phyloP scores from a whole-genome alignment of 2,888 invertebrate genomes.

The Dolomedes plantarius region DNA sequence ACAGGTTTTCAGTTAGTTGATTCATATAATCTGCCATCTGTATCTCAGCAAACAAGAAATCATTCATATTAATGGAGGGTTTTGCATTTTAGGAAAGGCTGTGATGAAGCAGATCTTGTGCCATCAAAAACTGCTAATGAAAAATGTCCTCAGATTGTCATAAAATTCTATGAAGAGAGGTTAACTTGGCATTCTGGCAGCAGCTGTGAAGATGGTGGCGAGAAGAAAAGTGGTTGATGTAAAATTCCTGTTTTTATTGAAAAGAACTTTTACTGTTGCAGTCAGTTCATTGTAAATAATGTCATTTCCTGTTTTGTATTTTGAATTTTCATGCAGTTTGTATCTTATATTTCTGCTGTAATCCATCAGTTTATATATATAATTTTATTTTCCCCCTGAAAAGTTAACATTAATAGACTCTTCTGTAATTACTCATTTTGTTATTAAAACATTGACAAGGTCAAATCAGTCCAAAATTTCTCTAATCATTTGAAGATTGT shows the following conservation, averaged over 20 bases:
- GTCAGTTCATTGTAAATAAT: slow-evolving; percentile 2
- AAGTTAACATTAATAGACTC: no score
- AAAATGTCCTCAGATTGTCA: slow-evolving; percentile 78
- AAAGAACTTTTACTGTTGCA: background rate
- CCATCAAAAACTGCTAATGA: slow-evolving; percentile 78
- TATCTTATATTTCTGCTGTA: background rate
- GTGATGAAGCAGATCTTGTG: slow-evolving; percentile 78
- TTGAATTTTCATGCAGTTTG: background rate
- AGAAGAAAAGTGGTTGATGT: background rate
- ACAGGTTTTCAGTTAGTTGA: no score
- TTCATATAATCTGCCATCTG: no score
- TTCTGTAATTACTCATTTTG: no score
- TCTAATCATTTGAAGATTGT: no score
- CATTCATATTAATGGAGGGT: no score
- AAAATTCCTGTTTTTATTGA: background rate
- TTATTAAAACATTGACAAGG: no score
- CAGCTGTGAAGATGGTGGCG: slow-evolving; percentile 36
- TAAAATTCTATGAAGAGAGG: slow-evolving; percentile 78
- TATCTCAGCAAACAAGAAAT: no score
- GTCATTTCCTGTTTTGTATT: slow-evolving; percentile 11
- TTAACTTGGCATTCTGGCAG: slow-evolving; percentile 76
- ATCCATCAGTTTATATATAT: no score
- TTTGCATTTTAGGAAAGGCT: slow-evolving; percentile 75
- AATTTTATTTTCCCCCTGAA: no score
- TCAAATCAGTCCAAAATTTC: no score